Base-by-base conservation (phyloP, 1,140 invertebrate genomes). In the Lethocerus indicus region DNA sequence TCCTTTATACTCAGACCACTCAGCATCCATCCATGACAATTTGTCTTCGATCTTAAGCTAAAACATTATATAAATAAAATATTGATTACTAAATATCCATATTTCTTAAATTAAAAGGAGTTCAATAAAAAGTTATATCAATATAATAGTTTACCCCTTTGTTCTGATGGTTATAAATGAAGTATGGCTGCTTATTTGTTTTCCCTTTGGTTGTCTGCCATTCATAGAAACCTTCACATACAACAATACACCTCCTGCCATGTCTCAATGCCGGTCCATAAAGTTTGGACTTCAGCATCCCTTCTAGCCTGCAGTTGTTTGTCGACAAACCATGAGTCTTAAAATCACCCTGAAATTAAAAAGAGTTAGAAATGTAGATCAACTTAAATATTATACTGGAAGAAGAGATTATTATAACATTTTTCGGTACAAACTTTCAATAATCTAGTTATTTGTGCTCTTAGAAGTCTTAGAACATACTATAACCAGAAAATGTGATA, bases 191-290 rank as follows among this genome's bases (percentile, higher is more conserved):
- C 59, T 86, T 88, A 1, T 72, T 71, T 24, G 61, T 63, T 1
- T 55, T 55, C 48, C 58, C 60, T 58, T 70, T 65, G n/a, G 71
- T 72, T 12, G 78, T 79, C 63, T 87, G 76, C 87, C 87, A 91
- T 66, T 91, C 87, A 65, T 83, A 91, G 61, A 83, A 89, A 2
- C 87, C 87, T 65, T 89, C 82, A 53, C 73, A 78, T 21, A 89
- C 56, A 14, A 89, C 67, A 18, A 87, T 71, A 67, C 87, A 91
- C 56, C 85, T 71, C 45, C 75, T 72, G 26, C 83, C 81, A 53
- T 74, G 71, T 43, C 64, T 64, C 23, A 87, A 67, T 12, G 78
- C 72, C 13, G 69, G 64, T 24, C 68, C 71, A 59, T 78, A 89
- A 1, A 84, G 65, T 53, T 74, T 78, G 39, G 84, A 87, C 35